phyloP scores from a whole-genome alignment of 30 jellyfish, hydroid and myxozoan species.

The Aurelia sp. region DNA sequence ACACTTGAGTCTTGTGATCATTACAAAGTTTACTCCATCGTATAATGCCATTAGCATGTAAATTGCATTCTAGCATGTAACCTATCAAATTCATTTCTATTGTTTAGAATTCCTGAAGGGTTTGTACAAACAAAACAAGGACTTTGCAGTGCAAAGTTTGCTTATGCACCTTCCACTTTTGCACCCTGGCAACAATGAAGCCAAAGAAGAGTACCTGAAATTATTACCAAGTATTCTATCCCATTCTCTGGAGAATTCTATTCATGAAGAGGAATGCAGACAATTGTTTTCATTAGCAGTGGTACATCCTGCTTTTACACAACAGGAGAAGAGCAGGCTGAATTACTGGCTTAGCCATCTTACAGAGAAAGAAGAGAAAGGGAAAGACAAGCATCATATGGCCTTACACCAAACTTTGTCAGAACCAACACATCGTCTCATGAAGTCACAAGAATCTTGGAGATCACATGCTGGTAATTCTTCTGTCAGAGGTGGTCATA shows the following conservation, averaged over 20 bases:
- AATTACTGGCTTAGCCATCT: conserved; percentile 91
- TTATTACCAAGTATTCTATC: conserved; percentile 89
- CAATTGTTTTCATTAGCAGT: conserved; percentile 90
- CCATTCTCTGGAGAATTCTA: conserved; percentile 92
- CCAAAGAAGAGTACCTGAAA: conserved; percentile 90
- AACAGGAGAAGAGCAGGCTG: conserved; percentile 84
- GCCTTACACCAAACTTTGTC: conserved; percentile 53
- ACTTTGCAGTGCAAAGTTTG: conserved; percentile 97
- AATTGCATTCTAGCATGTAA: not conserved
- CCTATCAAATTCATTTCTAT: not conserved
- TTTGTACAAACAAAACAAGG: conserved; percentile 91
- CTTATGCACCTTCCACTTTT: conserved; percentile 90
- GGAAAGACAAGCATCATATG: conserved; percentile 62
- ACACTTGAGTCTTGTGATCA: too few species aligned
- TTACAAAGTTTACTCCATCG: too few species aligned
- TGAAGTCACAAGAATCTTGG: conserved; percentile 41
- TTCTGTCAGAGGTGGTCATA: conserved; percentile 30
- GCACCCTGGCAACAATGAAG: conserved; percentile 99
- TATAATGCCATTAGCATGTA: too few species aligned
- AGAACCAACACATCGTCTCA: conserved; percentile 79
- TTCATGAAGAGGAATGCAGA: conserved; percentile 98
- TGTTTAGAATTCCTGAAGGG: conserved; percentile 80
- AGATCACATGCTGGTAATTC: conserved; percentile 38
- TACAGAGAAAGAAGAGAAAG: conserved; percentile 85
- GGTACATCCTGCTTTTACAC: conserved; percentile 98